Evolutionary conservation across 2,888 invertebrate species (phyloP).

Genomic region (Eueremaeus valkanovi): DNA sequence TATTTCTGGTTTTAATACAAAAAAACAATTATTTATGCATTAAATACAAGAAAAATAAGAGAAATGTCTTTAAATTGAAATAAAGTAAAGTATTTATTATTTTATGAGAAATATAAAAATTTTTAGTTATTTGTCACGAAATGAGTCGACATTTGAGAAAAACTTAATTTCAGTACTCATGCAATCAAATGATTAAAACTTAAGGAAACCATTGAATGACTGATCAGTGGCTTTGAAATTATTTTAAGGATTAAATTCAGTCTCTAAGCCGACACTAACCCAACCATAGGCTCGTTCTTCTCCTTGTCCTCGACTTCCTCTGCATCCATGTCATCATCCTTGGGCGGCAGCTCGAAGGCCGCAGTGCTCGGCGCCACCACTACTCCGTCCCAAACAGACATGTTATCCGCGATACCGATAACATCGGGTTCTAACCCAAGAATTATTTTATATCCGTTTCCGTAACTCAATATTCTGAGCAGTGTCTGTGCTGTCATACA

Average conservation of each 20-base stretch:
- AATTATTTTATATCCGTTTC: constrained; percentile 80
- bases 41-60: background rate
- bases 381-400: constrained; percentile 95
- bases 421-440: constrained; percentile 62
- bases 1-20: background rate
- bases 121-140: background rate
- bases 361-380: constrained; percentile 91
- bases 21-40: constrained; percentile 1
- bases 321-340: constrained; percentile 61
- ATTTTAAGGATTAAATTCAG: background rate
- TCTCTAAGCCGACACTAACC: constrained; percentile 8
- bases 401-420: constrained; percentile 70
- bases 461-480: constrained; percentile 82
- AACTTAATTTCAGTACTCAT: too few relatives aligned
- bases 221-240: too few relatives aligned
- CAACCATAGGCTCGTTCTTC: background rate
- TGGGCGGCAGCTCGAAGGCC: constrained; percentile 77
- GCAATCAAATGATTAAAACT: too few relatives aligned
- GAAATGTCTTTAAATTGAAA: background rate
- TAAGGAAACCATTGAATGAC: too few relatives aligned
- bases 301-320: constrained; percentile 42
- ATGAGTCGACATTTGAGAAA: background rate
- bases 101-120: background rate
- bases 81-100: background rate
- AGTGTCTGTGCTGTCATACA: constrained; percentile 91